These are phyloP conservation scores for Hephaestus fuliginosus DNA, from an alignment of 2,797 vertebrate species.

Conservation along the genomic window DNA sequence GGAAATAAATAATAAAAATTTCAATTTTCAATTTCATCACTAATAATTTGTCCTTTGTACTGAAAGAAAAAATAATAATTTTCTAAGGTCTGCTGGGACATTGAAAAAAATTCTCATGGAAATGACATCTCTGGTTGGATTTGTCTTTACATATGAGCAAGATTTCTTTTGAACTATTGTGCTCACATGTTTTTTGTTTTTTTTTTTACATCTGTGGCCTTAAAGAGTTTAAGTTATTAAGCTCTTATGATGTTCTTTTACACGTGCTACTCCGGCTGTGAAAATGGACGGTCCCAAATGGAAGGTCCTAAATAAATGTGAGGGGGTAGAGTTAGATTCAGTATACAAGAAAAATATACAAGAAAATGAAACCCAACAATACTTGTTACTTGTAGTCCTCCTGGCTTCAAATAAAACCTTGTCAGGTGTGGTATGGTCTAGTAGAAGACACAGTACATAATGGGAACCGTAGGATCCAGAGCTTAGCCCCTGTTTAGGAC, in stretches of 20 bases:
- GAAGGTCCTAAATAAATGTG: too few relatives aligned
- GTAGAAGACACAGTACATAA: neutral
- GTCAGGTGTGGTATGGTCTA: neutral
- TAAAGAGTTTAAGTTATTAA: neutral
- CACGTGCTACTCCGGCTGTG: too few relatives aligned
- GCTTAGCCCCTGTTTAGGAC: neutral
- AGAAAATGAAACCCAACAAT: too few relatives aligned
- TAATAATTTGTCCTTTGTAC: neutral
- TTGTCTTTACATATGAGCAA: neutral
- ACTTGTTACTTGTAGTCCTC: too few relatives aligned
- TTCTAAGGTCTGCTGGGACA: neutral
- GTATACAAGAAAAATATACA: too few relatives aligned
- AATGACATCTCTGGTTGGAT: neutral
- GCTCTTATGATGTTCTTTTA: neutral
- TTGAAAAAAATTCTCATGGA: neutral
- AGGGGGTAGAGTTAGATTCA: too few relatives aligned
- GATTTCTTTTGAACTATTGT: neutral
- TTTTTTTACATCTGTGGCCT: neutral
- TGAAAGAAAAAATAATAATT: neutral
- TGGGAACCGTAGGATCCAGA: conserved; percentile 1
- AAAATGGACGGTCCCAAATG: too few relatives aligned
- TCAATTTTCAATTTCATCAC: neutral
- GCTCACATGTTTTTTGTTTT: neutral
- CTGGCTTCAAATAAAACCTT: neutral
- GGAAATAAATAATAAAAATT: neutral